Percentiles rank a stretch among this genome's conserved stretches.
Evolutionary conservation across 2,888 invertebrate genomes (phyloP).

Genomic region (Leptarthrus brevirostris): DNA sequence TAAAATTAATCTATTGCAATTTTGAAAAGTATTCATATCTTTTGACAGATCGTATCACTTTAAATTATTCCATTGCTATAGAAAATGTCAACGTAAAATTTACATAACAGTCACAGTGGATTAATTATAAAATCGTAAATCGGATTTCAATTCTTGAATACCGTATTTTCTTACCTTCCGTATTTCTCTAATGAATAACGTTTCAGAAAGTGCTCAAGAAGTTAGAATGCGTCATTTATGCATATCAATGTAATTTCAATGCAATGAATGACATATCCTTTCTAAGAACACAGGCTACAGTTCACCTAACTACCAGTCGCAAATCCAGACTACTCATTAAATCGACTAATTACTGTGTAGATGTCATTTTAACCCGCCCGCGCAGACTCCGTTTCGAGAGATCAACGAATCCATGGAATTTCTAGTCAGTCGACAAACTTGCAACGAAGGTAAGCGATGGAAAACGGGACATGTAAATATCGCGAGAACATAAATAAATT

Average conservation of each 20-base stretch:
- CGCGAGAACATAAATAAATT: slow-evolving; percentile 28
- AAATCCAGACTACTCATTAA: slow-evolving; percentile 45
- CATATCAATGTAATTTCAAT: slow-evolving; percentile 18
- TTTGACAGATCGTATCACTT: too few relatives aligned
- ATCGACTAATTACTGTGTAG: slow-evolving; percentile 49
- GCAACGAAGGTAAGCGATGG: slow-evolving; percentile 2
- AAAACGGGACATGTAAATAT: slow-evolving; percentile 40
- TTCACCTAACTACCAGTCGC: slow-evolving; percentile 24
- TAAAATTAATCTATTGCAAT: too few relatives aligned
- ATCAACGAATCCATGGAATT: slow-evolving; percentile 37
- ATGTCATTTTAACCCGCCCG: slow-evolving; percentile 50
- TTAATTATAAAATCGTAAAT: too few relatives aligned
- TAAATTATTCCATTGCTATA: too few relatives aligned
- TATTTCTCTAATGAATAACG: too few relatives aligned
- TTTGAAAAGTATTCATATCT: too few relatives aligned
- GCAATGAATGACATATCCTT: slow-evolving; percentile 36
- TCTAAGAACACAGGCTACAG: slow-evolving; percentile 28
- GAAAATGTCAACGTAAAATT: too few relatives aligned
- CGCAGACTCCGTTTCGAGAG: slow-evolving; percentile 38
- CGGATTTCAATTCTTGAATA: too few relatives aligned
- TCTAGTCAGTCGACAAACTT: slow-evolving; percentile 2
- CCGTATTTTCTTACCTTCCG: too few relatives aligned
- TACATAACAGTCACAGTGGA: too few relatives aligned
- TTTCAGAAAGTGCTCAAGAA: background rate
- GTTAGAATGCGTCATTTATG: slow-evolving; percentile 9